Conservation (phyloP, 1,140 invertebrate genomes). For the Aphaenogaster floridana region DNA sequence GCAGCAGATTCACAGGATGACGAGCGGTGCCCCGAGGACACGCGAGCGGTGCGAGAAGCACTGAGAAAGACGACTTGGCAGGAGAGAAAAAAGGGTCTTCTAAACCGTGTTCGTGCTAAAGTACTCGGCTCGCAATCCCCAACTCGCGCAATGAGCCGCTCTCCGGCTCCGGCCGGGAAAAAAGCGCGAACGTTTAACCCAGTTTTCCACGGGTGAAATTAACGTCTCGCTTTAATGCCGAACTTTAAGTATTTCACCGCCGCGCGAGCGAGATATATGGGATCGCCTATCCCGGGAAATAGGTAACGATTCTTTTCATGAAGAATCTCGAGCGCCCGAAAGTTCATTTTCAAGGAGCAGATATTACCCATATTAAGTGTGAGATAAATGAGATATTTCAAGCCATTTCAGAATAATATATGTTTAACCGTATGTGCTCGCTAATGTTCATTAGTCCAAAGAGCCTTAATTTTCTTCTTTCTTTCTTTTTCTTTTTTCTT, state of each 20-base stretch:
- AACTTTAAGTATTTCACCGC: slow-evolving; percentile 58
- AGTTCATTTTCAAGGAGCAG: neutral
- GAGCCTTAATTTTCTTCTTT: neutral
- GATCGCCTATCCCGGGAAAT: slow-evolving; percentile 22
- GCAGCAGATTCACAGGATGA: slow-evolving; percentile 47
- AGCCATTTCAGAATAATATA: neutral
- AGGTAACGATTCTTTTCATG: slow-evolving; percentile 43
- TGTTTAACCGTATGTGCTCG: neutral
- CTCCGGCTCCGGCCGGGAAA: neutral
- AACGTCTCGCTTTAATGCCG: slow-evolving; percentile 60
- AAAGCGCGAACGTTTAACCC: slow-evolving; percentile 50
- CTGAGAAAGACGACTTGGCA: slow-evolving; percentile 17
- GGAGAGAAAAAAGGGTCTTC: slow-evolving; percentile 18
- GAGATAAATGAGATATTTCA: slow-evolving; percentile 25
- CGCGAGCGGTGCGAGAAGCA: slow-evolving; percentile 1
- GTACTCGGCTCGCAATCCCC: slow-evolving; percentile 22
- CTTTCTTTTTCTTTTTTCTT: no score
- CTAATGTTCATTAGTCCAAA: slow-evolving; percentile 15
- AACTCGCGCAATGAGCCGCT: slow-evolving; percentile 30
- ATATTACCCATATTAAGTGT: slow-evolving; percentile 1
- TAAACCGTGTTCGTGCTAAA: slow-evolving; percentile 58
- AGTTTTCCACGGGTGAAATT: slow-evolving; percentile 59
- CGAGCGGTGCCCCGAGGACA: slow-evolving; percentile 35
- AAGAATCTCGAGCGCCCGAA: slow-evolving; percentile 33
- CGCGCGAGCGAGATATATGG: slow-evolving; percentile 37